Conservation (phyloP, 2,888 invertebrate genomes). For the Galerucella nymphaeae region DNA sequence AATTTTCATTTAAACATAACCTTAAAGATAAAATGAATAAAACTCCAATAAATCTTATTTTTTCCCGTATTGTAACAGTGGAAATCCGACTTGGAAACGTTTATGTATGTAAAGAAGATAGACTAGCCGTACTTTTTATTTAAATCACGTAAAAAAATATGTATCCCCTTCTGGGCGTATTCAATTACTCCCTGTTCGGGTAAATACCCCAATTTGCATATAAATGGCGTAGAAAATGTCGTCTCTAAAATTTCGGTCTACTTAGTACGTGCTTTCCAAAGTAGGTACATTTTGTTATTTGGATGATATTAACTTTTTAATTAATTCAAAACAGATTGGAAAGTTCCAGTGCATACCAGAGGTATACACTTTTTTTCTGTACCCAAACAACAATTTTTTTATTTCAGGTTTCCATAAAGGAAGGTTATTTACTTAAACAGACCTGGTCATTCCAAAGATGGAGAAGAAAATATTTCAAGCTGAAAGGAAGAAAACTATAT, state of each 20-base stretch:
- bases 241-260: constrained; percentile 14
- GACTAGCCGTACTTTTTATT: too few relatives aligned
- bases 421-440: constrained; percentile 89
- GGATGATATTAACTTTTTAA: background rate
- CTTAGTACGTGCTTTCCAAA: background rate
- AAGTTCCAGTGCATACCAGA: too few relatives aligned
- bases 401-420: constrained; percentile 73
- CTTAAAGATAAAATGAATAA: too few relatives aligned
- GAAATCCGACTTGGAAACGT: too few relatives aligned
- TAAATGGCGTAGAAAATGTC: constrained; percentile 17
- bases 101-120: too few relatives aligned
- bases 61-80: too few relatives aligned
- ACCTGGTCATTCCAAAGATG: constrained; percentile 88
- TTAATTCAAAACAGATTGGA: background rate
- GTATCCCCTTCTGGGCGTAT: too few relatives aligned
- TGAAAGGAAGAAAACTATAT: constrained; percentile 84
- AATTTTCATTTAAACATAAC: too few relatives aligned
- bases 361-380: too few relatives aligned
- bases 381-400: too few relatives aligned
- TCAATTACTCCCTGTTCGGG: background rate
- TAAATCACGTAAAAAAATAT: too few relatives aligned
- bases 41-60: too few relatives aligned
- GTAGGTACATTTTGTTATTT: background rate
- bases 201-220: constrained; percentile 18
- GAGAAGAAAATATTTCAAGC: constrained; percentile 85